Percentiles rank a stretch among this genome's conserved stretches.
phyloP scores from a whole-genome alignment of 1,140 invertebrate species.

The Brachionus rotundiformis region DNA sequence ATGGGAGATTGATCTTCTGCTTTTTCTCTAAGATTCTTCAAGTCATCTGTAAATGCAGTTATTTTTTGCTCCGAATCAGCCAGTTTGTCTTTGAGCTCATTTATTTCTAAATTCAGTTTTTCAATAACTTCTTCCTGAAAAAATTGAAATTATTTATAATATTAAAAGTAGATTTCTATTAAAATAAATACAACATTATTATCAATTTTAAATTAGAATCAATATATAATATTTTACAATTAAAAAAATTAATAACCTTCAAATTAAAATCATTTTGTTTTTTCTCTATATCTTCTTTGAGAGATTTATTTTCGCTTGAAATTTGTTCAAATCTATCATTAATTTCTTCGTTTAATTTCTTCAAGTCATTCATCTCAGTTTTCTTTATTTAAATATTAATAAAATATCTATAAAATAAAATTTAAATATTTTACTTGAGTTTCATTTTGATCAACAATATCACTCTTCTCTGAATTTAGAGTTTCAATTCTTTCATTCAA shows the following conservation, averaged over 20 bases:
- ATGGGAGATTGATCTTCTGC: not conserved
- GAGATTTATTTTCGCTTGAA: not conserved
- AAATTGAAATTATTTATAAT: not conserved
- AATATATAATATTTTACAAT: no score
- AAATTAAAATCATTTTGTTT: not conserved
- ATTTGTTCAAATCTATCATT: not conserved
- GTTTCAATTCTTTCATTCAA: not conserved
- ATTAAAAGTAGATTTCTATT: not conserved
- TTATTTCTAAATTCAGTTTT: slow-evolving; percentile 13
- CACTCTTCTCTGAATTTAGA: not conserved
- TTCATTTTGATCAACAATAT: not conserved
- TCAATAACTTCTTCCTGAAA: slow-evolving; percentile 5
- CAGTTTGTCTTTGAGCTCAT: slow-evolving; percentile 12
- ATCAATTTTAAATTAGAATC: not conserved
- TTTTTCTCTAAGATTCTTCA: not conserved
- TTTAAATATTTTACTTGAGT: not conserved
- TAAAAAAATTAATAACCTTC: not conserved
- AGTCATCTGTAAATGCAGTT: not conserved
- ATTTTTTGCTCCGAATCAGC: not conserved
- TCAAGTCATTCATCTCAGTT: not conserved
- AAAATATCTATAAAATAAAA: not conserved
- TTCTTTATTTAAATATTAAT: not conserved
- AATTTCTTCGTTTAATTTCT: not conserved
- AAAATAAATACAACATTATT: not conserved
- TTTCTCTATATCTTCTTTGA: not conserved